A percentile compares a stretch with the other conserved stretches of the same genome.
Evolutionary conservation across 92 coral and sea anemone species (phyloP).

Genomic region (Zoanthus gigantus): DNA sequence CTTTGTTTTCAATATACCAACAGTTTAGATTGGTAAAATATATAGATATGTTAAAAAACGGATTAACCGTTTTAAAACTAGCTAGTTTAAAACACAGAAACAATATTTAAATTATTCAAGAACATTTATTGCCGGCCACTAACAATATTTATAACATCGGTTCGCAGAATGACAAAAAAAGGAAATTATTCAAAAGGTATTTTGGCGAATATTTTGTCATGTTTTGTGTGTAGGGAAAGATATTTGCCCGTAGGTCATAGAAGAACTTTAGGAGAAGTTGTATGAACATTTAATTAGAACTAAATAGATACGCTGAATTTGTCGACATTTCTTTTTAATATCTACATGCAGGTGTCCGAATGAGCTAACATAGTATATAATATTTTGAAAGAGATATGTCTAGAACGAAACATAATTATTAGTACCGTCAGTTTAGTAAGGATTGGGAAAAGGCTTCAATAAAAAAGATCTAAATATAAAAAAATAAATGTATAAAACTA

Average conservation of each 20-base stretch:
- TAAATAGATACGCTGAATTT: background rate
- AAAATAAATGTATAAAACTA: background rate
- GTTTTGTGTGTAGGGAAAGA: background rate
- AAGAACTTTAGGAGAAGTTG: background rate
- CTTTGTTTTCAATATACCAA: constrained; percentile 18
- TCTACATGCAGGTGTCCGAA: no score
- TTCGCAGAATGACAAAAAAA: background rate
- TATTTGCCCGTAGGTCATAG: background rate
- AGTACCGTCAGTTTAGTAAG: background rate
- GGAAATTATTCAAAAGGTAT: background rate
- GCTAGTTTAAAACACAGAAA: constrained; percentile 1
- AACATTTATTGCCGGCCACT: background rate
- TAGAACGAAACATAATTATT: background rate
- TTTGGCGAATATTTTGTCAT: background rate
- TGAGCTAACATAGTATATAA: no score
- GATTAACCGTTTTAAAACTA: background rate
- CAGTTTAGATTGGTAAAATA: constrained; percentile 15
- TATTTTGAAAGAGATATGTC: no score
- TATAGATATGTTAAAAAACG: constrained; percentile 4
- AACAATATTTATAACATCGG: background rate
- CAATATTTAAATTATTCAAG: background rate
- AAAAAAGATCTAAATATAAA: background rate
- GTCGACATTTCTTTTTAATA: no score
- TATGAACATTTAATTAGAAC: background rate
- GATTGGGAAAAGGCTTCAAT: background rate